Evolutionary conservation across 2,888 invertebrate genomes (phyloP).

Genomic region (Neoascia interrupta): DNA sequence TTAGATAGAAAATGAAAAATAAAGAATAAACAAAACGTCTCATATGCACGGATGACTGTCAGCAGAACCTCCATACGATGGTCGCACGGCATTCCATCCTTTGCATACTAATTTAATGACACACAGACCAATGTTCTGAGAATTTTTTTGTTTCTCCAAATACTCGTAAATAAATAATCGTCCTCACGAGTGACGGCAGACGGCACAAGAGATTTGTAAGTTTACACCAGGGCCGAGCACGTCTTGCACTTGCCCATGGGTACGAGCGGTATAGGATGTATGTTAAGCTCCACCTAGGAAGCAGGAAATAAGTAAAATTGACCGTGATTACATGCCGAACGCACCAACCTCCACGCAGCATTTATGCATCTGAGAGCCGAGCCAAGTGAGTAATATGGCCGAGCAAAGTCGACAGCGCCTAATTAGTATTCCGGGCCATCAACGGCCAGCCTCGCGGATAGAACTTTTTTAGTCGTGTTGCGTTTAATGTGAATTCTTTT

Average conservation of each 20-base stretch:
- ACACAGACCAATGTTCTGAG: slow-evolving; percentile 42
- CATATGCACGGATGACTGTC: slow-evolving; percentile 8
- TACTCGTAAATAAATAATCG: slow-evolving; percentile 18
- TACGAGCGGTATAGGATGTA: slow-evolving; percentile 6
- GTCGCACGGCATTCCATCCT: slow-evolving; percentile 25
- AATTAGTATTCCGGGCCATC: slow-evolving; percentile 46
- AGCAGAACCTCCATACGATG: slow-evolving; percentile 49
- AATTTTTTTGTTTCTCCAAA: slow-evolving; percentile 2
- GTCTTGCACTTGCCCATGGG: neutral
- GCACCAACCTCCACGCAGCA: slow-evolving; percentile 1
- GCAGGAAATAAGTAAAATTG: slow-evolving; percentile 51
- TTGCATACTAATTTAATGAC: slow-evolving; percentile 57
- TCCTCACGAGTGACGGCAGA: slow-evolving; percentile 22
- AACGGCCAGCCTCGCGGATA: slow-evolving; percentile 46
- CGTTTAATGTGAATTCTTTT: slow-evolving; percentile 40
- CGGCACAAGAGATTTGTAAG: slow-evolving; percentile 16
- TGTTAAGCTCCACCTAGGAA: slow-evolving; percentile 46
- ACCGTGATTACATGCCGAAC: slow-evolving; percentile 62
- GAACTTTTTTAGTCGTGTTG: slow-evolving; percentile 56
- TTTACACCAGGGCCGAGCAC: slow-evolving; percentile 12
- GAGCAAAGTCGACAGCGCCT: slow-evolving; percentile 20
- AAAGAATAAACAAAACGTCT: slow-evolving; percentile 12
- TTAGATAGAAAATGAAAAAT: too few species aligned
- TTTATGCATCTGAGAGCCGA: neutral
- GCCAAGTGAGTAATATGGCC: slow-evolving; percentile 26